phyloP scores from a whole-genome alignment of 2,888 invertebrate species.

The Drosophila macrothrix region DNA sequence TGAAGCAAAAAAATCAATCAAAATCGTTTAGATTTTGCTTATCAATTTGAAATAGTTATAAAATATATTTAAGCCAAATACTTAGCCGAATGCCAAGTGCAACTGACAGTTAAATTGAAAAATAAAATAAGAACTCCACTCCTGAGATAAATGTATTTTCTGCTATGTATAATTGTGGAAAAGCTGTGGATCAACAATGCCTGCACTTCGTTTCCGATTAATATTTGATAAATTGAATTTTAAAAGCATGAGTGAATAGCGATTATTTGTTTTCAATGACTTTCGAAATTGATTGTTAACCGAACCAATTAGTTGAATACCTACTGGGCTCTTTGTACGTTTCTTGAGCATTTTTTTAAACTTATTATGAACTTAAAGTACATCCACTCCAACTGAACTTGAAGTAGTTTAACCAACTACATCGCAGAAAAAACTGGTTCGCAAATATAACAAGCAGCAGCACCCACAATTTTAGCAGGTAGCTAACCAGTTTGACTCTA shows the following conservation, averaged over 20 bases:
- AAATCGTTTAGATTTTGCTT: neutral
- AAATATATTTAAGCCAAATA: neutral
- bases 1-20: neutral
- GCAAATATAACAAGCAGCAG: neutral
- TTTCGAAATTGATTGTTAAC: neutral
- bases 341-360: neutral
- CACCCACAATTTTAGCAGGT: neutral
- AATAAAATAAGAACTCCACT: neutral
- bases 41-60: neutral
- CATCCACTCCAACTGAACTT: neutral
- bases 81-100: constrained; percentile 19
- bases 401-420: constrained; percentile 13
- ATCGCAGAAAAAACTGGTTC: constrained; percentile 1
- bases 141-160: neutral
- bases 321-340: neutral
- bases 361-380: neutral
- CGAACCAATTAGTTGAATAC: constrained; percentile 1
- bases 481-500: constrained; percentile 50
- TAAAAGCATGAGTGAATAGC: constrained; percentile 4
- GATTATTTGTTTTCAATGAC: constrained; percentile 5
- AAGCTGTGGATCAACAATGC: neutral
- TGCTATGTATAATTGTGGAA: neutral
- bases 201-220: neutral
- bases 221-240: constrained; percentile 9
- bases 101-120: constrained; percentile 32